Evolutionary conservation across 1,140 invertebrate species (phyloP), one percentile per base, ranked within the genome.

Genomic region (Drosophila lacteicornis): DNA sequence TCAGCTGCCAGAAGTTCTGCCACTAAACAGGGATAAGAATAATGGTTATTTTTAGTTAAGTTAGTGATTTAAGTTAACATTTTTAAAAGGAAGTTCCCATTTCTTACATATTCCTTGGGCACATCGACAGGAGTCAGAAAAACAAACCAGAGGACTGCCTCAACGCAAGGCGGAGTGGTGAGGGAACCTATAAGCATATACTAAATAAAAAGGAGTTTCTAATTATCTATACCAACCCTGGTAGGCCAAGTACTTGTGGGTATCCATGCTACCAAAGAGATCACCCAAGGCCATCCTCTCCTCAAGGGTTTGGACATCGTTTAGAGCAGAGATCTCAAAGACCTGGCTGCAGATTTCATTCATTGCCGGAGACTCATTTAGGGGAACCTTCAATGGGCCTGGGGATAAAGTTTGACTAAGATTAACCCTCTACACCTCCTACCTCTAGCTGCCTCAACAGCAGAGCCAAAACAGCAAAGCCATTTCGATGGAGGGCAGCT

Each of bases 101-200:
- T 53, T 45, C 82, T 75, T 49, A 85, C 82, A 51, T 38, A 11
- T 49, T 74, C 53, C n/a, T 56, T 19, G 6, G 80, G 65, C 11
- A 98, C 94, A 47, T 95, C 94, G 2, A 98, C 93, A 15, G 96
- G 94, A 11, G 96, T 94, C 2, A 96, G 94, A 91, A 98, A 97
- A 5, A 99, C 95, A 63, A 98, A 96, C 98, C 98, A 99, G 12
- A 95, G 96, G 27, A 99, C 98, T 56, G 95, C 96, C 93, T 99
- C 98, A 45, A 94, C 95, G 80, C 97, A 98, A 2, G 98, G 97
- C 0, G 98, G 98, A 1, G 97, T 98, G 8, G 98, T 99, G 15
- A 99, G 93, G 0, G 97, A 98, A 0, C 98, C 91, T 85, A 51
- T n/a, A n/a, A 45, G 11, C 3, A 3, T 15, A 11, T 9, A 11